These are phyloP conservation scores for Archocentrus centrarchus DNA, from an alignment of 2,113 vertebrate species.

Conservation along the genomic window DNA sequence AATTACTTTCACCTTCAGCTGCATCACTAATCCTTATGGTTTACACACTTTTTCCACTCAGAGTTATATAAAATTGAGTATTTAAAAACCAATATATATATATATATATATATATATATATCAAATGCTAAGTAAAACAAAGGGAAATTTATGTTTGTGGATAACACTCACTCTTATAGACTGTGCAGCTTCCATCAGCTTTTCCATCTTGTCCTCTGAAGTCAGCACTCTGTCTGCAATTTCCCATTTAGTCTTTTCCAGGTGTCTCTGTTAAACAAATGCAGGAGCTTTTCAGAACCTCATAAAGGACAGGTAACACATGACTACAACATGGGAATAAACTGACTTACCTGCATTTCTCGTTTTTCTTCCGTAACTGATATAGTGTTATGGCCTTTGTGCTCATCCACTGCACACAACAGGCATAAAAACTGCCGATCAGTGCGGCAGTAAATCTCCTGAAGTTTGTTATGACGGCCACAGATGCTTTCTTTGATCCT, in stretches of 20 bases:
- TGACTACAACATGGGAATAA: neutral
- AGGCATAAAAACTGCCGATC: constrained; percentile 54
- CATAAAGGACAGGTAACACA: accelerated
- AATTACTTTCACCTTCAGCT: accelerated
- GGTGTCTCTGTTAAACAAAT: constrained; percentile 41
- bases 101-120: too few species aligned
- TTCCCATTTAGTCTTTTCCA: constrained; percentile 8
- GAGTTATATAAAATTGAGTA: accelerated
- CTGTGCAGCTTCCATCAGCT: constrained; percentile 27
- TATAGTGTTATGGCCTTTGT: constrained; percentile 54
- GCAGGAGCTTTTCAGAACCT: neutral
- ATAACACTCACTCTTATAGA: constrained; percentile 43
- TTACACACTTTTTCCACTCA: neutral
- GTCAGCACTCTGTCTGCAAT: constrained; percentile 3
- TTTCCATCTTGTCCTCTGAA: constrained; percentile 1
- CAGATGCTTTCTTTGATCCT: constrained; percentile 50
- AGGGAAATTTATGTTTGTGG: neutral
- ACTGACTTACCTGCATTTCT: constrained; percentile 37
- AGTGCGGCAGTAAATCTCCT: constrained; percentile 57
- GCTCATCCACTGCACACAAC: constrained; percentile 40
- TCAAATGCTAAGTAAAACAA: neutral
- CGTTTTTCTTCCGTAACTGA: constrained; percentile 5
- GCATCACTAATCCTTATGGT: neutral
- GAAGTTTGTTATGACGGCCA: constrained; percentile 34
- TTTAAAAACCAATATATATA: too few species aligned